Base-by-base conservation (phyloP, 1,140 invertebrate species). In the Zaprionus camerounensis region DNA sequence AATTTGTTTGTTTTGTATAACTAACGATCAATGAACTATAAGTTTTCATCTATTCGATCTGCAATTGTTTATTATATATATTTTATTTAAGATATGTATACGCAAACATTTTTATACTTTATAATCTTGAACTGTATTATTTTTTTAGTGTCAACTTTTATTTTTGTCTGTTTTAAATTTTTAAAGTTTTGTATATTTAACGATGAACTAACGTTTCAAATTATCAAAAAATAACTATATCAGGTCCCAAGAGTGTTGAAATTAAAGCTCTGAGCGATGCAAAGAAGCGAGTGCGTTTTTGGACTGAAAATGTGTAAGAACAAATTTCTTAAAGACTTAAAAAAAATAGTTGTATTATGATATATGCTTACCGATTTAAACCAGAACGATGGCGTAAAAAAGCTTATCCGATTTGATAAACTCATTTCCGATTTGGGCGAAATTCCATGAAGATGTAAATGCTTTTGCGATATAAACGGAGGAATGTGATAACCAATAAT, bases 401-500 rank as follows among this genome's bases (percentile, higher is more conserved):
- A 99, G 77, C 97, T 96, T n/a, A 95, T 78, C 67, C 94, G 94
- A 24, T 94, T 93, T 4, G 97, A 80, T 26, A 96, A 94, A 1
- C 94, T 93, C 96, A 99, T 97, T 73, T 96, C 93, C 13, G 94
- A 94, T 6, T 94, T 93, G 1, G 97, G 97, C 3, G 96, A 96
- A 68, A 99, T 98, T 0, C 96, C 95, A 82, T 99, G 98, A 12
- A 99, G 93, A 93, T 99, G 98, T 3, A 99, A 93, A 93, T 99
- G 98, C 57, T 93, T 92, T 1, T 99, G 94, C 15, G 95, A 96
- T 61, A 96, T 96, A 92, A 98, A 99, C 3, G 98, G 98, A 17
- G 98, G 97, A 96, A 97, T 97, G 91, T 99, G 98, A 91, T 98
- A 99, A 1, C 98, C 98, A 63, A 97, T 95, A 58, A 96, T 94